phyloP scores from a whole-genome alignment of 2,797 vertebrate species.

The Bradypodion pumilum region DNA sequence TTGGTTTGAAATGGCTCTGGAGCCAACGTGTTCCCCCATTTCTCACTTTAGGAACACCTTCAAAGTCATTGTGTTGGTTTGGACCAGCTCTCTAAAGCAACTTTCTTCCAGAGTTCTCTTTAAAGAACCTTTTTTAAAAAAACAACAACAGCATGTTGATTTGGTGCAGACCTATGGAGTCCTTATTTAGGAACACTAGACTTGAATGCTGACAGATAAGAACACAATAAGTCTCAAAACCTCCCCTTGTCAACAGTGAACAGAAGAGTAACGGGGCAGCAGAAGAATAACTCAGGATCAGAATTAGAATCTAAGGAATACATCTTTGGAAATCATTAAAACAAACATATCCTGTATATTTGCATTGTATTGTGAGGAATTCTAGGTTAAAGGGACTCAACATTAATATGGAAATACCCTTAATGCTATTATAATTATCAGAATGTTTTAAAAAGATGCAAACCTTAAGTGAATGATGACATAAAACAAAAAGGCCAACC shows the following conservation, averaged over 20 bases:
- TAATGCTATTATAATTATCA: constrained; percentile 49
- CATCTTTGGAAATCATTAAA: background rate
- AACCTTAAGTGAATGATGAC: constrained; percentile 54
- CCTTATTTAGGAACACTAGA: background rate
- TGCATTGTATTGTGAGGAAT: constrained; percentile 54
- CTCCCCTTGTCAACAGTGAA: background rate
- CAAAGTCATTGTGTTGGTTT: background rate
- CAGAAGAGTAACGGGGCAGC: background rate
- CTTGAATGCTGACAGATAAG: background rate
- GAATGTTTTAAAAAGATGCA: constrained; percentile 46
- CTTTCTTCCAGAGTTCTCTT: background rate
- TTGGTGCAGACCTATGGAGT: background rate
- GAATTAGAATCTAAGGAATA: constrained; percentile 27
- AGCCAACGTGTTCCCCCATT: background rate
- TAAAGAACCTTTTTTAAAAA: background rate
- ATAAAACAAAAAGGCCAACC: constrained; percentile 46
- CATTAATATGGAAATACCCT: constrained; percentile 67
- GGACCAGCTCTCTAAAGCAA: fast-evolving
- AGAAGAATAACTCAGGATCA: background rate
- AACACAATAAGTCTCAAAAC: background rate
- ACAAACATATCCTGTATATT: background rate
- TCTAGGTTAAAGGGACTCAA: constrained; percentile 64
- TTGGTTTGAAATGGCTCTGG: too few species aligned
- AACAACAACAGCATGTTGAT: background rate
- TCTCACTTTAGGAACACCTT: constrained; percentile 7